Evolutionary conservation across 92 coral and sea anemone genomes (phyloP), one percentile per base, ranked within the genome.

Genomic region (Chrysogorgia sp.): DNA sequence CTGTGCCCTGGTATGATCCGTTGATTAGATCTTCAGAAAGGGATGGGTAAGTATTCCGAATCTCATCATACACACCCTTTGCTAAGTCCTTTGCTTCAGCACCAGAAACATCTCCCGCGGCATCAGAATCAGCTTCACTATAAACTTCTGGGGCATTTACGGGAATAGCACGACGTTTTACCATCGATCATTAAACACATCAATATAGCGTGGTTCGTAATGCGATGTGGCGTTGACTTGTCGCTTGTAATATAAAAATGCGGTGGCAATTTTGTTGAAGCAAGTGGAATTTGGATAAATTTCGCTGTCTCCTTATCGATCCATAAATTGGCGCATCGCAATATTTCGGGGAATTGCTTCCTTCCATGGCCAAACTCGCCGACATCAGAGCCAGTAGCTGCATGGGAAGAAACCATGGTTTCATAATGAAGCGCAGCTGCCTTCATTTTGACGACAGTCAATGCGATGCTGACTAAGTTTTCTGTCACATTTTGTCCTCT

Each of bases 121-220:
- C 23, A 20, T 35, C 50, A 34, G 75, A 4, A 41, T 68, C 58
- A 8, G 75, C 26, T 1, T 68, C 75, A 34, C 24, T 14, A 29
- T 68, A 68, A n/a, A 68, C 75, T 68, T 68, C 75, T 0, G 53
- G 20, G n/a, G n/a, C n/a, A n/a, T n/a, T n/a, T n/a, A n/a, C n/a
- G n/a, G n/a, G n/a, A n/a, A n/a, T n/a, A n/a, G 21, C 56, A 14
- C 15, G 13, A 40, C 14, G 45, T 58, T 7, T 47, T 40, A 0
- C 75, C 75, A 0, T 68, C 40, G 45, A 40, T 37, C 58, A 68
- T 47, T 13, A 24, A 13, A 8, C 75, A 68, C 14, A 68, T 0
- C 75, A 68, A 20, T 0, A 68, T 15, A 1, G 75, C 75, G 8
- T 68, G 75, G 50, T 68, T 68, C n/a, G n/a, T n/a, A n/a, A n/a